Conservation (phyloP, 2,113 vertebrate genomes). For the Pseudorasbora parva region DNA sequence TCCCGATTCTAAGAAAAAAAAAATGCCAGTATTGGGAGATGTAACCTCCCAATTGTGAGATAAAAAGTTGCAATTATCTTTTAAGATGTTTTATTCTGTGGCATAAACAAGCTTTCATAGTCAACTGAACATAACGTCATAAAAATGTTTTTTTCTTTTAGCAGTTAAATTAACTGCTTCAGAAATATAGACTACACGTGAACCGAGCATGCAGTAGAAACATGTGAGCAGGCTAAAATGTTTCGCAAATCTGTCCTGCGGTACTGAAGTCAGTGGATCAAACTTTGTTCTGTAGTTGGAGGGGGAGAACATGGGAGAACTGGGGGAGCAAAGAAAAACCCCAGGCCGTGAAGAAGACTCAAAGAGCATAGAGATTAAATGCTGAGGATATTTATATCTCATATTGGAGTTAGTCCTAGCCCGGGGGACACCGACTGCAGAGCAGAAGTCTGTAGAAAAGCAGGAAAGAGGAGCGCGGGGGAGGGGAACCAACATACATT, state of each 20-base stretch:
- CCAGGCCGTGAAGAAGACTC: constrained; percentile 17
- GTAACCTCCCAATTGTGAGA: too few species aligned
- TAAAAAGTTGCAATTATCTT: too few species aligned
- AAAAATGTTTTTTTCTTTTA: not conserved
- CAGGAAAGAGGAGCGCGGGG: not conserved
- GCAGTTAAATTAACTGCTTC: not conserved
- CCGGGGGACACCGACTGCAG: not conserved
- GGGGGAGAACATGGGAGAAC: constrained; percentile 6
- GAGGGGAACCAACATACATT: not conserved
- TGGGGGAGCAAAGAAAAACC: constrained; percentile 26
- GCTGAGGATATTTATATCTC: constrained; percentile 50
- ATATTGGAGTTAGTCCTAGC: constrained; percentile 24
- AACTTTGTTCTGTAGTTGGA: constrained; percentile 9
- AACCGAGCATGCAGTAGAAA: not conserved
- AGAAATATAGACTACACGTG: not conserved
- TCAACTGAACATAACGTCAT: too few species aligned
- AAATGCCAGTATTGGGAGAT: too few species aligned
- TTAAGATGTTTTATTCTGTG: too few species aligned
- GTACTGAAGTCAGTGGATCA: not conserved
- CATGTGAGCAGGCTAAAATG: not conserved
- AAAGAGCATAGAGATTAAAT: constrained; percentile 34
- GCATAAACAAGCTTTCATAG: too few species aligned
- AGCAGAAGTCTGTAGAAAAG: constrained; percentile 5
- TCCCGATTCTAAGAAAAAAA: too few species aligned
- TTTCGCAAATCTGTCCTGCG: not conserved